phyloP scores from a whole-genome alignment of 2,888 invertebrate genomes.

The Oscheius sp. region DNA sequence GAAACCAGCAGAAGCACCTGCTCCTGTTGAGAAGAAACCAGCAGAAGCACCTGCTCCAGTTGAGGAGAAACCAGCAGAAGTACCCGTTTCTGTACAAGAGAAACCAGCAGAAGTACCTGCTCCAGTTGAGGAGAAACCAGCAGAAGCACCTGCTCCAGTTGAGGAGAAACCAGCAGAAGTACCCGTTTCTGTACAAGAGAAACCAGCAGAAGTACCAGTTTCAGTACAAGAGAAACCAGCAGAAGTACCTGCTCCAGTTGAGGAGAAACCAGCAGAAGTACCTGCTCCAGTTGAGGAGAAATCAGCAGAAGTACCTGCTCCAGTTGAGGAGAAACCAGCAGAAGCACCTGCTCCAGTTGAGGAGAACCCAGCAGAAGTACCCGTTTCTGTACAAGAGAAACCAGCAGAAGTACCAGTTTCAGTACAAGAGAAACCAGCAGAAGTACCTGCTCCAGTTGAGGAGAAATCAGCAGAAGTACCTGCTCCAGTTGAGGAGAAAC shows the following conservation, averaged over 20 bases:
- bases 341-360: background rate
- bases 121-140: background rate
- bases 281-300: background rate
- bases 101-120: background rate
- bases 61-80: background rate
- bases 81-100: background rate
- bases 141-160: background rate
- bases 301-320: background rate
- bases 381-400: background rate
- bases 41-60: background rate
- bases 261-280: background rate
- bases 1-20: background rate
- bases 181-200: background rate
- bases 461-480: background rate
- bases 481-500: background rate
- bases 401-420: background rate
- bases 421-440: background rate
- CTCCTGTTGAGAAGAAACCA: background rate
- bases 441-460: background rate
- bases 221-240: background rate
- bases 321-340: background rate
- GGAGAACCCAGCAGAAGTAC: background rate
- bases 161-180: slow-evolving; percentile 6
- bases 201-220: background rate
- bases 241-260: slow-evolving; percentile 2